phyloP scores from a whole-genome alignment of 2,797 vertebrate species.

The Chaunax sp. region DNA sequence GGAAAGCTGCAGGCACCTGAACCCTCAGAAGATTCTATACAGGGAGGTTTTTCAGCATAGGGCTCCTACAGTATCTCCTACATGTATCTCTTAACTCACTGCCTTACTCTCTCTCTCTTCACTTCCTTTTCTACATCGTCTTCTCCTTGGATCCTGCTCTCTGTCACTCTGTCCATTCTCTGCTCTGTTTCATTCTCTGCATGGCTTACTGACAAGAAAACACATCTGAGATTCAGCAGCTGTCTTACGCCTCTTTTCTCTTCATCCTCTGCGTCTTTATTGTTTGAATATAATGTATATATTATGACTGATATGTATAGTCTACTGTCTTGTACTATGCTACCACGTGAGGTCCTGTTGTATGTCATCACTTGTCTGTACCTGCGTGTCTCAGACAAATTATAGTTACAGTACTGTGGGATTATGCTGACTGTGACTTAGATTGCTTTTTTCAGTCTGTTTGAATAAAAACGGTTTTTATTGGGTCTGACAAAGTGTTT shows the following conservation, averaged over 20 bases:
- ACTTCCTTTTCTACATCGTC: constrained; percentile 10
- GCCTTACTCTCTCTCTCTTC: background rate
- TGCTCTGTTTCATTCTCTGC: constrained; percentile 44
- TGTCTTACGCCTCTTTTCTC: background rate
- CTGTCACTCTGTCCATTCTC: constrained; percentile 7
- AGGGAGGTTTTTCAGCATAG: background rate
- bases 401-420: constrained; percentile 10
- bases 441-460: constrained; percentile 6
- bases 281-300: constrained; percentile 58
- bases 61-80: background rate
- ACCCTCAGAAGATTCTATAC: too few species aligned
- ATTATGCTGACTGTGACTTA: constrained; percentile 9
- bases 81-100: background rate
- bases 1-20: constrained; percentile 10
- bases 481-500: background rate
- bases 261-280: constrained; percentile 18
- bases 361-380: constrained; percentile 26
- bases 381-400: constrained; percentile 18
- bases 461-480: constrained; percentile 4
- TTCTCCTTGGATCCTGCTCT: constrained; percentile 20
- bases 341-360: constrained; percentile 32
- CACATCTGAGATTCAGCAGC: constrained; percentile 29
- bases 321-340: constrained; percentile 44
- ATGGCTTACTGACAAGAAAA: background rate
- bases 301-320: constrained; percentile 64